Conservation (phyloP, 2,888 invertebrate genomes). For the Prenolepis imparis region DNA sequence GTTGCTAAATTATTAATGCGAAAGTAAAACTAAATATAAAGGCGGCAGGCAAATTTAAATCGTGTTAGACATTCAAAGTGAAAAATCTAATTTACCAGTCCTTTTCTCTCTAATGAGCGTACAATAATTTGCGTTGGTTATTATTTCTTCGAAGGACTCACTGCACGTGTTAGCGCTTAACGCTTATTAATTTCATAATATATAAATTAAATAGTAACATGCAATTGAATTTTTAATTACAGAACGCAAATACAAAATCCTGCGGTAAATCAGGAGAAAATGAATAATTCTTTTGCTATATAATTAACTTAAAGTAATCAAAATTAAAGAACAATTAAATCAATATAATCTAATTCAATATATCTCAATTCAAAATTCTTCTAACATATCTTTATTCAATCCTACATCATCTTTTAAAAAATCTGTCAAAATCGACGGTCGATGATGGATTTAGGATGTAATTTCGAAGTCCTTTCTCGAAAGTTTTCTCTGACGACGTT, state of each 20-base stretch:
- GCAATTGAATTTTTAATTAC: constrained; percentile 10
- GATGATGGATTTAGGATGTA: neutral
- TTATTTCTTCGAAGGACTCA: constrained; percentile 17
- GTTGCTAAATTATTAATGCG: constrained; percentile 20
- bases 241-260: neutral
- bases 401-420: neutral
- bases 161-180: neutral
- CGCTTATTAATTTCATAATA: neutral
- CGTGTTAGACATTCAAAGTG: constrained; percentile 17
- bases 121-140: constrained; percentile 28
- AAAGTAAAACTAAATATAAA: constrained; percentile 31
- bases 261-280: neutral
- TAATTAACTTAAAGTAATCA: neutral
- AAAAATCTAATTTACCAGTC: constrained; percentile 10
- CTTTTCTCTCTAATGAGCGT: constrained; percentile 24
- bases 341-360: constrained; percentile 14
- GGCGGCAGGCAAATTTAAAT: constrained; percentile 27
- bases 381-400: constrained; percentile 6
- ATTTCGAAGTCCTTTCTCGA: neutral
- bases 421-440: neutral
- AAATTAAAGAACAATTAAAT: neutral
- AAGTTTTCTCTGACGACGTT: neutral
- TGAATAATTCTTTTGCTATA: neutral
- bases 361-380: neutral
- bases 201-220: constrained; percentile 1